Evolutionary conservation across 64 coral and sea anemone species (phyloP).

Genomic region (Actinia equina): DNA sequence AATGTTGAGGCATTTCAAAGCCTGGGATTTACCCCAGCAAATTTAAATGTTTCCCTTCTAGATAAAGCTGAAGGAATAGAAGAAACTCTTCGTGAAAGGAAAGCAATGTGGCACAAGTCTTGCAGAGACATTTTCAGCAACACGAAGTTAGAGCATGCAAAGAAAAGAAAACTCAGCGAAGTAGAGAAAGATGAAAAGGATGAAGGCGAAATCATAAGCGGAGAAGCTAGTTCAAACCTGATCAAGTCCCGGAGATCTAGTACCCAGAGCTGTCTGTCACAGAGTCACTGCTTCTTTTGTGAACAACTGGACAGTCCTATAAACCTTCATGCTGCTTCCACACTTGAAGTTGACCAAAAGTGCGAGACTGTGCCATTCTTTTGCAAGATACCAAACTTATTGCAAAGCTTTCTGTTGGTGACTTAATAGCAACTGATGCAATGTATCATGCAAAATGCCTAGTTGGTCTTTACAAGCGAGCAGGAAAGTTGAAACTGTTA

Average conservation of each 20-base stretch:
- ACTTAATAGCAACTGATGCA: slow-evolving; percentile 64
- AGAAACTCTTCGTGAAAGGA: background rate
- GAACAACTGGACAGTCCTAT: slow-evolving; percentile 20
- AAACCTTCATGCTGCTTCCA: slow-evolving; percentile 42
- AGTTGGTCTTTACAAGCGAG: slow-evolving; percentile 13
- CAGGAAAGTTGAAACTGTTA: background rate
- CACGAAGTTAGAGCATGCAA: background rate
- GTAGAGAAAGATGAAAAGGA: slow-evolving; percentile 22
- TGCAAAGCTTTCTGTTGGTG: slow-evolving; percentile 58
- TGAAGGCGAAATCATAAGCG: slow-evolving; percentile 13
- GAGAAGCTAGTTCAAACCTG: background rate
- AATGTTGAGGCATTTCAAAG: background rate
- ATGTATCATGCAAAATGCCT: slow-evolving; percentile 8
- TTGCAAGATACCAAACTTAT: slow-evolving; percentile 59
- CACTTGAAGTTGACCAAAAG: slow-evolving; percentile 30
- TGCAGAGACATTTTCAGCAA: background rate
- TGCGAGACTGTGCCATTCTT: slow-evolving; percentile 19
- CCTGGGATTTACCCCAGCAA: background rate
- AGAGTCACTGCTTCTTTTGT: slow-evolving; percentile 48
- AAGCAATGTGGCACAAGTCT: background rate
- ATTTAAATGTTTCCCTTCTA: background rate
- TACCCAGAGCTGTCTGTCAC: background rate
- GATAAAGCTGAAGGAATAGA: background rate
- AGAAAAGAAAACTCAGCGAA: background rate
- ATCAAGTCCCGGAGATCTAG: slow-evolving; percentile 31